Percentiles rank a stretch among this genome's conserved stretches.
phyloP scores from a whole-genome alignment of 2,113 vertebrate genomes.

The Trogon surrucura region DNA sequence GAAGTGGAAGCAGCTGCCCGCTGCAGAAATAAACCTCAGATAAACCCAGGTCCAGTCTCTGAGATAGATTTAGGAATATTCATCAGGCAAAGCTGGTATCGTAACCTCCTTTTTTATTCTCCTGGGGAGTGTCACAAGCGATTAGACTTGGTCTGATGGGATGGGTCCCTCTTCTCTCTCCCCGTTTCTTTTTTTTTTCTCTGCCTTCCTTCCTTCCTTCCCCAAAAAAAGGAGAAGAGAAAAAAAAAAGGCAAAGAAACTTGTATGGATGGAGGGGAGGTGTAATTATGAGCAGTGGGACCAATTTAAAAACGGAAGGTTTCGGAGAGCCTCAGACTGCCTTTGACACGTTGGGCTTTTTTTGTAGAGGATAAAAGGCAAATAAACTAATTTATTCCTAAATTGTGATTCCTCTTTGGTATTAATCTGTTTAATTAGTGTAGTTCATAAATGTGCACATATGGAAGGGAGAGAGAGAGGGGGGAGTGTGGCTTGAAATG shows the following conservation, averaged over 20 bases:
- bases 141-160: neutral
- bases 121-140: neutral
- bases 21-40: neutral
- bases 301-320: constrained; percentile 51
- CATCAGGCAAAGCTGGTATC: neutral
- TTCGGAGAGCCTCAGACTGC: neutral
- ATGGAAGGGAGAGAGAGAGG: neutral
- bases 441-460: neutral
- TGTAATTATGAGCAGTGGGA: constrained; percentile 64
- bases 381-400: constrained; percentile 52
- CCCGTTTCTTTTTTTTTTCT: neutral
- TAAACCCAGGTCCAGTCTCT: neutral
- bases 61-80: neutral
- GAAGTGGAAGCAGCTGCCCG: neutral
- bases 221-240: neutral
- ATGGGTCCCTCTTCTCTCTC: neutral
- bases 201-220: neutral
- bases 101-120: neutral
- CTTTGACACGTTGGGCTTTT: constrained; percentile 3
- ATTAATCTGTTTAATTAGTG: constrained; percentile 43
- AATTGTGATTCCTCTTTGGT: constrained; percentile 31
- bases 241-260: neutral
- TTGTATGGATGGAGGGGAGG: neutral
- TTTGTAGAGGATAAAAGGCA: constrained; percentile 38
- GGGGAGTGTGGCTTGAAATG: neutral